These are phyloP conservation scores for Aethina tumida DNA, from an alignment of 1,140 invertebrate species.

Conservation along the genomic window DNA sequence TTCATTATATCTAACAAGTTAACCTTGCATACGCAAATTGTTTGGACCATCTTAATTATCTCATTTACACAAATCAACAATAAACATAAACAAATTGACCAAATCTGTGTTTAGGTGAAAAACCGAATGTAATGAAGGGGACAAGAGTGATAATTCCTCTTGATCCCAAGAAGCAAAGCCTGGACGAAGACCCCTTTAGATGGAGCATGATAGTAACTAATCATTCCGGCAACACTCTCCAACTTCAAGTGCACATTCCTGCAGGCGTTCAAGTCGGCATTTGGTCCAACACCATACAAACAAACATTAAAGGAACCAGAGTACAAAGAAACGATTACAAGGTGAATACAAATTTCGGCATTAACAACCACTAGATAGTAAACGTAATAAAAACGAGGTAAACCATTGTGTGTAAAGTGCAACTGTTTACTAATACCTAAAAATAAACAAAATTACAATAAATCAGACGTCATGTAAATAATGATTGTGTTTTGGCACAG, in stretches of 20 bases:
- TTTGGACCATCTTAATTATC: no score
- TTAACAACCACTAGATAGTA: no score
- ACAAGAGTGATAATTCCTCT: constrained; percentile 50
- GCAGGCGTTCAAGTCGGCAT: constrained; percentile 52
- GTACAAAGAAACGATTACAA: constrained; percentile 44
- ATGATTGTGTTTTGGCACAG: constrained; percentile 49
- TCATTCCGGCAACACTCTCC: background rate
- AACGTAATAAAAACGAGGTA: constrained; percentile 44
- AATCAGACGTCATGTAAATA: constrained; percentile 73
- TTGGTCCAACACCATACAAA: constrained; percentile 56
- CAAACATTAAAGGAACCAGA: constrained; percentile 42
- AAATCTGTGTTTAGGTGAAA: constrained; percentile 44
- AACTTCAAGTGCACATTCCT: constrained; percentile 43
- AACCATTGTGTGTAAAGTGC: constrained; percentile 43
- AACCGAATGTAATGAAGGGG: constrained; percentile 51
- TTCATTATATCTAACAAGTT: no score
- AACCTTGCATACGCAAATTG: no score
- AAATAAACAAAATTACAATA: constrained; percentile 75
- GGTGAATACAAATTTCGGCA: no score
- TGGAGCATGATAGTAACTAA: constrained; percentile 41
- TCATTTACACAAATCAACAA: no score
- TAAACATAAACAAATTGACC: no score
- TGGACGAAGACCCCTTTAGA: constrained; percentile 43
- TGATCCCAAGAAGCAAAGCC: constrained; percentile 35
- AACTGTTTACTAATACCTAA: constrained; percentile 59